Percentiles rank a stretch among this genome's conserved stretches.
Conservation (phyloP, 2,113 vertebrate genomes). For the Theristicus caerulescens region DNA sequence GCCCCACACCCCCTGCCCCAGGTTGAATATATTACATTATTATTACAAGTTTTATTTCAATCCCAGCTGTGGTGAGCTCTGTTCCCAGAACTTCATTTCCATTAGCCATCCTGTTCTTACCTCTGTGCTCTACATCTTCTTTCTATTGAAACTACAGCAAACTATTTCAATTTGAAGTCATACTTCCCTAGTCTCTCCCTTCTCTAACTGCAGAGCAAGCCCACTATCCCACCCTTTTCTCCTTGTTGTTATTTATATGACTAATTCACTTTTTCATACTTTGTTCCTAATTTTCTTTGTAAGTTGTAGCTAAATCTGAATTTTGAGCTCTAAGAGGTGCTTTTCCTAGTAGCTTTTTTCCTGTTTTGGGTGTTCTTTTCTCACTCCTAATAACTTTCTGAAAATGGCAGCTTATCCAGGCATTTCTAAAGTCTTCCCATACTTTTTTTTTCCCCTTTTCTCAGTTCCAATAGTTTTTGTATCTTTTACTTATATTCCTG, state of each 20-base stretch:
- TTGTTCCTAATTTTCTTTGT: background rate
- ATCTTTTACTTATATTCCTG: background rate
- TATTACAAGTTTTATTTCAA: background rate
- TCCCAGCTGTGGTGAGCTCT: background rate
- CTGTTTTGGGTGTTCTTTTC: background rate
- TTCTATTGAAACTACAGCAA: background rate
- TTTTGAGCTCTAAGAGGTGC: background rate
- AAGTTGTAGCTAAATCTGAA: background rate
- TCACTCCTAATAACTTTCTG: background rate
- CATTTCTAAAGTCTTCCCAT: background rate
- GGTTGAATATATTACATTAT: background rate
- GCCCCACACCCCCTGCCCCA: background rate
- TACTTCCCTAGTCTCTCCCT: background rate
- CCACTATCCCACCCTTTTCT: background rate
- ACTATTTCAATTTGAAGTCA: background rate
- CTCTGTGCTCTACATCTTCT: background rate
- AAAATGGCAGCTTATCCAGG: background rate
- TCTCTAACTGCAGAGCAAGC: background rate
- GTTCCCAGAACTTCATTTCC: background rate
- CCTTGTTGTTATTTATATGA: background rate
- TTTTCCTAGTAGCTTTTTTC: background rate
- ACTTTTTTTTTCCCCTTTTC: background rate
- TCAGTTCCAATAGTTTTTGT: background rate
- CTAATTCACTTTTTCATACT: background rate
- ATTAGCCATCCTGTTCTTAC: background rate